Evolutionary conservation across 2,113 vertebrate species (phyloP), one percentile per base, ranked within the genome.

Genomic region (Poeciliopsis retropinna): DNA sequence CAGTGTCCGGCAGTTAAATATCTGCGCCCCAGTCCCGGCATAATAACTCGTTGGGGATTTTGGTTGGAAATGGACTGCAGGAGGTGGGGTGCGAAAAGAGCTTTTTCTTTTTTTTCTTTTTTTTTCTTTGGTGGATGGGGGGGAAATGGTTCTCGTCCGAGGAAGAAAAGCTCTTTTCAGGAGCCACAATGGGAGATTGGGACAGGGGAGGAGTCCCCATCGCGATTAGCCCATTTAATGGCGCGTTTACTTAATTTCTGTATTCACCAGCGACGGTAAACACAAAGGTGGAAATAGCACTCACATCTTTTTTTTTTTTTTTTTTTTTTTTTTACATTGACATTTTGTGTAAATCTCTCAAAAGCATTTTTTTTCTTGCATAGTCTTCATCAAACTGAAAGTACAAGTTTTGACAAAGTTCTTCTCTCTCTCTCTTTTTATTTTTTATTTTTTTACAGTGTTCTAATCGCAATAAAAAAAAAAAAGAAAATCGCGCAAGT

Each of bases 111-210:
- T 31, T 31, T 5, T 31, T 31, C 5, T 31, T 31, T 31, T 31
- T 31, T 89, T 92, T 31, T 31, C 5, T 31, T 31, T 31, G 31
- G 87, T 91, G 91, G 87, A 79, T 31, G 87, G 82, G 88, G 92
- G 88, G 91, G 91, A 93, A 94, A 93, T 93, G 93, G 92, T 93
- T 94, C 91, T 96, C 92, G 92, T 92, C 91, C 92, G 90, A 87
- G 90, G 95, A 96, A 96, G 95, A 97, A 96, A 96, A 94, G 89
- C 93, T 94, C 94, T 96, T 92, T 97, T 97, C 95, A 96, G 72
- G 92, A 87, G 80, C 93, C 89, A 96, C 96, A 96, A 96, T 95
- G 92, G 94, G 92, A 94, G 94, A 92, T 85, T 89, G 91, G 92
- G 92, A 93, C 90, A 89, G 92, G 95, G 96, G 94, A 95, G 95